Evolutionary conservation across 92 coral and sea anemone species (phyloP).

Genomic region (Palythoa grandiflora): DNA sequence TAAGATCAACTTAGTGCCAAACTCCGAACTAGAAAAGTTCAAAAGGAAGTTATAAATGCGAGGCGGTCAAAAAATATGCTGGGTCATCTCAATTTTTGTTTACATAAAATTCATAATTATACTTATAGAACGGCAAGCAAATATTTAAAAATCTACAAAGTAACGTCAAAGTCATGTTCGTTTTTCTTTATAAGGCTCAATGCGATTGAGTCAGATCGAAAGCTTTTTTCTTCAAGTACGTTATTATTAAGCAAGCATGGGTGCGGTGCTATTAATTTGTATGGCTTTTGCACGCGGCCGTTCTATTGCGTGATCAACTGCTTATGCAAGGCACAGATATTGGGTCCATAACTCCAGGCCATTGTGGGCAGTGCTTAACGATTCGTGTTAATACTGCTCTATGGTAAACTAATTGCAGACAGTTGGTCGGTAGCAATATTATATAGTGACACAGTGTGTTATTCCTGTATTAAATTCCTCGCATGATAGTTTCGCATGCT

Average conservation of each 20-base stretch:
- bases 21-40: neutral
- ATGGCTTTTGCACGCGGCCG: neutral
- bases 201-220: neutral
- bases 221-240: neutral
- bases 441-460: neutral
- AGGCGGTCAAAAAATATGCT: neutral
- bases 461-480: neutral
- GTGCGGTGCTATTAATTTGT: neutral
- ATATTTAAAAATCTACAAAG: too few relatives aligned
- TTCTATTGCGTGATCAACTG: conserved; percentile 23
- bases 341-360: conserved; percentile 15
- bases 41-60: neutral
- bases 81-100: too few relatives aligned
- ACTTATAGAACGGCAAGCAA: too few relatives aligned
- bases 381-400: neutral
- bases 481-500: neutral
- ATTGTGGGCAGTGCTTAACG: conserved; percentile 13
- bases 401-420: conserved; percentile 26
- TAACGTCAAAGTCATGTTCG: neutral
- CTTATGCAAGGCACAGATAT: conserved; percentile 14
- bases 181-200: neutral
- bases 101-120: too few relatives aligned
- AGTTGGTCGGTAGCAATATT: conserved; percentile 29
- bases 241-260: neutral
- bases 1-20: neutral